Evolutionary conservation across 2,797 vertebrate genomes (phyloP).

Genomic region (Tokudaia muenninki): DNA sequence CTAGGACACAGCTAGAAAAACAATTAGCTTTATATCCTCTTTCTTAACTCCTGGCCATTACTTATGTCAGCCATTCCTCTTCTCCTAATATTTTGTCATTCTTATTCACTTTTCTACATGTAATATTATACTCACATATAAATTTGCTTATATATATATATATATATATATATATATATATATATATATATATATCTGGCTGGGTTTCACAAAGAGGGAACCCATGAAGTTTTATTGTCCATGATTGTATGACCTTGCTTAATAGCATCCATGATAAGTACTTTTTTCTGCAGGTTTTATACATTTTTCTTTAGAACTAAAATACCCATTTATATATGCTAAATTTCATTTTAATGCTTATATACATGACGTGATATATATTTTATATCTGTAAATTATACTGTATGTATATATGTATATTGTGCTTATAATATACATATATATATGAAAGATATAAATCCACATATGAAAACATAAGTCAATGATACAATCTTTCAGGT

Average conservation of each 20-base stretch:
- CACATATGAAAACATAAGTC: neutral
- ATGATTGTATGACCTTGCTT: neutral
- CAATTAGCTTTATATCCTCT: neutral
- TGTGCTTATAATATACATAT: too few species aligned
- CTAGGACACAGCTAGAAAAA: neutral
- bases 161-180: neutral
- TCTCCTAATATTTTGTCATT: neutral
- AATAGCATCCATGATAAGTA: neutral
- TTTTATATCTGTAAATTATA: neutral
- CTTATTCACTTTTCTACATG: neutral
- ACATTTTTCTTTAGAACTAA: neutral
- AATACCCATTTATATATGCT: neutral
- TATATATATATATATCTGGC: neutral
- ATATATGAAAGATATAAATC: neutral
- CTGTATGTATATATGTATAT: neutral
- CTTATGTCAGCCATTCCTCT: neutral
- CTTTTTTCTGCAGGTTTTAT: neutral
- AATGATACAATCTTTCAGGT: neutral
- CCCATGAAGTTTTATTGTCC: neutral
- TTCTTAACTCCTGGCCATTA: neutral
- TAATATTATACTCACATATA: neutral
- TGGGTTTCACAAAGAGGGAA: neutral
- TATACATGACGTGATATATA: too few species aligned
- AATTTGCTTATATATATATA: neutral
- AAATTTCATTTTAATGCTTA: neutral